These are phyloP conservation scores for Masticophis lateralis DNA, from an alignment of 2,797 vertebrate genomes.

Conservation along the genomic window DNA sequence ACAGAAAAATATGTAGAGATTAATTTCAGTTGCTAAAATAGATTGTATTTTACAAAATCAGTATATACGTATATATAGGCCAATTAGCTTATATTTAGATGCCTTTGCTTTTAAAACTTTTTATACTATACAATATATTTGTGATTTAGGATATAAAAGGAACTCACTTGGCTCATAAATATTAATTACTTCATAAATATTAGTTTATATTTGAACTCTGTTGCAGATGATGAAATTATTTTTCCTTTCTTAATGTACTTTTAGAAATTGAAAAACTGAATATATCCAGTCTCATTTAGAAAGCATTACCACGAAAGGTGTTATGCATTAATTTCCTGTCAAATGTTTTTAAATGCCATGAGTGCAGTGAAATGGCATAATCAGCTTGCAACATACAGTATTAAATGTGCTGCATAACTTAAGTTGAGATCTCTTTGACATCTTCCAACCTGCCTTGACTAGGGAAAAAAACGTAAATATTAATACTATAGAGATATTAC, in stretches of 20 bases:
- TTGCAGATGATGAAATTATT: slow-evolving; percentile 66
- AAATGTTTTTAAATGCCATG: slow-evolving; percentile 62
- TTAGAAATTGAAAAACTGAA: slow-evolving; percentile 53
- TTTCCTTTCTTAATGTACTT: slow-evolving; percentile 52
- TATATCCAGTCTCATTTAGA: slow-evolving; percentile 62
- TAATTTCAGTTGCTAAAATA: slow-evolving; percentile 51
- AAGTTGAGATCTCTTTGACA: slow-evolving; percentile 23
- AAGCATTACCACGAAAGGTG: slow-evolving; percentile 51
- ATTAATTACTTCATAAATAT: slow-evolving; percentile 67
- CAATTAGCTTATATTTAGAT: slow-evolving; percentile 49
- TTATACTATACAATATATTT: slow-evolving; percentile 48
- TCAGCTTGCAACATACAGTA: slow-evolving; percentile 36
- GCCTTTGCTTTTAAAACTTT: slow-evolving; percentile 41
- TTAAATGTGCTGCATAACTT: slow-evolving; percentile 45
- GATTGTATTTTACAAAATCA: slow-evolving; percentile 33
- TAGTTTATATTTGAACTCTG: slow-evolving; percentile 56
- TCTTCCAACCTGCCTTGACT: slow-evolving; percentile 41
- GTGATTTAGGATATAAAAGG: slow-evolving; percentile 58
- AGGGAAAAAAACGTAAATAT: slow-evolving; percentile 26
- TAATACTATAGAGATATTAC: slow-evolving; percentile 14
- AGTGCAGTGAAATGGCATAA: slow-evolving; percentile 34
- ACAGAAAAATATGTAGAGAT: slow-evolving; percentile 37
- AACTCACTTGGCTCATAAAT: slow-evolving; percentile 65
- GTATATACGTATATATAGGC: slow-evolving; percentile 44
- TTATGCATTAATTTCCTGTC: slow-evolving; percentile 60